These are phyloP conservation scores for Sminthurides bifidus DNA, from an alignment of 1,140 invertebrate genomes.

Conservation along the genomic window DNA sequence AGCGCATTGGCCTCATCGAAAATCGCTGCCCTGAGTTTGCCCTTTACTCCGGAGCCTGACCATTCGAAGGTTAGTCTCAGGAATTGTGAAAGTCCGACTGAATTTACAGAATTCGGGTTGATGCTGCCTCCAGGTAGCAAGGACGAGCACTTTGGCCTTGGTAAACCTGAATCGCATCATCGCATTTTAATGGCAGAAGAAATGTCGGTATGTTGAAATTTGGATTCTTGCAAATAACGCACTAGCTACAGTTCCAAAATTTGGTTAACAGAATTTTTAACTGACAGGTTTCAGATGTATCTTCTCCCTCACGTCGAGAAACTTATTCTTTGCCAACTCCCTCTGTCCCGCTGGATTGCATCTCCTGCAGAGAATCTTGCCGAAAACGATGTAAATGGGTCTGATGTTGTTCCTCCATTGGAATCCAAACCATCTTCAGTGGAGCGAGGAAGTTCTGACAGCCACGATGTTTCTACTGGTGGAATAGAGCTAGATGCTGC, in stretches of 20 bases:
- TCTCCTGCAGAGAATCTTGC: no score
- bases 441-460: no score
- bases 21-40: background rate
- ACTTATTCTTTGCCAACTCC: no score
- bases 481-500: background rate
- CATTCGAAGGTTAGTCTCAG: background rate
- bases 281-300: background rate
- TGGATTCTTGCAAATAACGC: background rate
- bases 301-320: constrained; percentile 2
- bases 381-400: no score
- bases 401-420: no score
- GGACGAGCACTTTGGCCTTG: background rate
- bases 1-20: background rate
- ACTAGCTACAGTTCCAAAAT: no score
- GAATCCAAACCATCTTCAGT: no score
- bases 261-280: background rate
- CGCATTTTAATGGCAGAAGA: background rate
- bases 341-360: no score
- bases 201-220: background rate
- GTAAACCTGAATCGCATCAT: background rate
- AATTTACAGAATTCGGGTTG: background rate
- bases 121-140: background rate
- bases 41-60: background rate
- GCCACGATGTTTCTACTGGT: no score
- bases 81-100: background rate